Percentiles rank a stretch among this genome's conserved stretches.
Evolutionary conservation across 1,140 invertebrate species (phyloP).

Genomic region (Venustaconcha ellipsiformis): DNA sequence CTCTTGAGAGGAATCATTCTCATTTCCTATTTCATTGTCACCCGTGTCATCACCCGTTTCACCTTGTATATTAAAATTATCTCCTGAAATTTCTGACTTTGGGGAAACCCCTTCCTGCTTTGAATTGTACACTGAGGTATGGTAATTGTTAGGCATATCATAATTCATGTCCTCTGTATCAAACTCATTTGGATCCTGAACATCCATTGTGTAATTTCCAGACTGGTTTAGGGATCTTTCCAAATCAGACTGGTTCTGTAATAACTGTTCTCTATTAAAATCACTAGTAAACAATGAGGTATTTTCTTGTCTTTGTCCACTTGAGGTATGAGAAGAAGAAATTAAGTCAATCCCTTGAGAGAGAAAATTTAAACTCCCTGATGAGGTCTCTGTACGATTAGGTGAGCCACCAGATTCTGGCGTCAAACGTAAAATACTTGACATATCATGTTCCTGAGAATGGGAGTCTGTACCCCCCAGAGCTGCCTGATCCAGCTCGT

Average conservation of each 20-base stretch:
- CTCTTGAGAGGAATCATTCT: constrained; percentile 1
- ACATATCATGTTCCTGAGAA: constrained; percentile 14
- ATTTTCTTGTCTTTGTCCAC: constrained; percentile 26
- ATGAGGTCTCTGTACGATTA: constrained; percentile 24
- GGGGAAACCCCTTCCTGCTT: constrained; percentile 1
- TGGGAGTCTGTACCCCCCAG: constrained; percentile 5
- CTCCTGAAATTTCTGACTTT: constrained; percentile 6
- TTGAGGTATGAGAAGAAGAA: constrained; percentile 38
- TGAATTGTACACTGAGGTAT: constrained; percentile 7
- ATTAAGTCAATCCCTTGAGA: constrained; percentile 32
- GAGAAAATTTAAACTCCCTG: constrained; percentile 28
- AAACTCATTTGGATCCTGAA: no score
- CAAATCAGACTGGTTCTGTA: no score
- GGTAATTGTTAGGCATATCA: constrained; percentile 3
- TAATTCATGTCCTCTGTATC: no score
- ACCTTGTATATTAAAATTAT: constrained; percentile 6
- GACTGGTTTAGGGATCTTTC: no score
- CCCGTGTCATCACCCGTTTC: constrained; percentile 6
- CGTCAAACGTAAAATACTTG: constrained; percentile 19
- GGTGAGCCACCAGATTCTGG: constrained; percentile 15
- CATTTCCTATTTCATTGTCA: constrained; percentile 22
- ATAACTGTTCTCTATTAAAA: constrained; percentile 18
- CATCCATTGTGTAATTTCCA: no score
- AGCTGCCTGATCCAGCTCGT: constrained; percentile 26
- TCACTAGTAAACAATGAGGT: constrained; percentile 13